Conservation (phyloP, 2,113 vertebrate genomes). For the Phylloscopus whistleri region DNA sequence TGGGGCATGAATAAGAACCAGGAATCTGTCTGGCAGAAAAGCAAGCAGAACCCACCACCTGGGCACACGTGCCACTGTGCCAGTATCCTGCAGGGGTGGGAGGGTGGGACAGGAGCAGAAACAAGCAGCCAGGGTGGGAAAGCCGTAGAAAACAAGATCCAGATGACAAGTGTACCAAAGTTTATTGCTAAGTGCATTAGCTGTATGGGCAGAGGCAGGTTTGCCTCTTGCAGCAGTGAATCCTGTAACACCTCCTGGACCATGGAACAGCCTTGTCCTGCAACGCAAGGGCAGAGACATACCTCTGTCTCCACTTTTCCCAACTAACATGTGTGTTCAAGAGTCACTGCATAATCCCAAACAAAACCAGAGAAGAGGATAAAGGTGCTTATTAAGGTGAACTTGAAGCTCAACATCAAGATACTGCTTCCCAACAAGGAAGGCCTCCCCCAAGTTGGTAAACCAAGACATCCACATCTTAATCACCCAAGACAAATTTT, state of each 20-base stretch:
- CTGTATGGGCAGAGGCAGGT: neutral
- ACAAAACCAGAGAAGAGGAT: neutral
- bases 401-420: neutral
- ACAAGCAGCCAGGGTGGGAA: neutral
- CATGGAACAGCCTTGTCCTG: neutral
- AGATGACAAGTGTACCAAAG: neutral
- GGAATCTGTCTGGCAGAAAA: neutral
- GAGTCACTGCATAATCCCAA: neutral
- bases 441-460: neutral
- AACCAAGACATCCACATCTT: neutral
- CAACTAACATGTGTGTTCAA: accelerated
- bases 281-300: neutral
- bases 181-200: neutral
- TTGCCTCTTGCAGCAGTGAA: neutral
- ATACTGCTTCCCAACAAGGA: neutral
- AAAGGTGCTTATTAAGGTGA: neutral
- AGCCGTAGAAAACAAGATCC: neutral
- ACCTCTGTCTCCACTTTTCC: neutral
- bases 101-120: neutral
- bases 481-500: neutral
- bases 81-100: neutral
- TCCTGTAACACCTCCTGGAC: neutral
- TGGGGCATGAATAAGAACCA: neutral
- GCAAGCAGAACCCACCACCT: neutral
- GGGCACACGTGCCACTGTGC: neutral